phyloP scores from a whole-genome alignment of 2,113 vertebrate species.

The Turnix velox region DNA sequence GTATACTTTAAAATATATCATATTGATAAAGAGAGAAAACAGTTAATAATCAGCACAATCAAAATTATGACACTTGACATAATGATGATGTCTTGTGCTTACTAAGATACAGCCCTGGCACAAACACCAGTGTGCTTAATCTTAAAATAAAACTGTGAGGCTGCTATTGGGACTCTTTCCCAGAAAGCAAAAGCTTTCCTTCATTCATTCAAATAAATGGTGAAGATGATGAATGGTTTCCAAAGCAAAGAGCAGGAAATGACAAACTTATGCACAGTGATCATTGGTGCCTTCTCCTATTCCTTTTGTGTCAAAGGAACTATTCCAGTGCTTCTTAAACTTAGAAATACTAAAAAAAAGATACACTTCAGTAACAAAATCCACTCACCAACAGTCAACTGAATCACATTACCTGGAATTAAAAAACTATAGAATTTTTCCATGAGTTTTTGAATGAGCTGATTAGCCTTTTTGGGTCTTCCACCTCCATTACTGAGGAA shows the following conservation, averaged over 20 bases:
- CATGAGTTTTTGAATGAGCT: conserved; percentile 92
- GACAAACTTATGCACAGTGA: rapidly evolving
- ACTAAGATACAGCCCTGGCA: neutral
- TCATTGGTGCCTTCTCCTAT: neutral
- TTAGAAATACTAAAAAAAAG: neutral
- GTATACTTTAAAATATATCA: neutral
- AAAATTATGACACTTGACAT: neutral
- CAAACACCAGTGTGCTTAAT: neutral
- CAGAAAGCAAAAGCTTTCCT: neutral
- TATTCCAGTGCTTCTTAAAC: neutral
- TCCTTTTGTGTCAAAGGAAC: neutral
- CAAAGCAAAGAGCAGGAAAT: neutral
- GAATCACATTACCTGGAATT: conserved; percentile 80
- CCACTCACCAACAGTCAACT: neutral
- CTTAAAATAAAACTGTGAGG: neutral
- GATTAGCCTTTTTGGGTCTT: conserved; percentile 90
- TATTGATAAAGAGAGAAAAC: neutral
- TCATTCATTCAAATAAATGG: neutral
- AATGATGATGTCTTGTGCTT: rapidly evolving
- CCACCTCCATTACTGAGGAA: conserved; percentile 89
- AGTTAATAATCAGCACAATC: neutral
- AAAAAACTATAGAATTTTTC: conserved; percentile 88
- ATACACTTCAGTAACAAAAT: neutral
- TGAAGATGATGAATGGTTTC: neutral
- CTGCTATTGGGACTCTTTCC: neutral